These are phyloP conservation scores for Macaria liturata DNA, from an alignment of 2,888 invertebrate species.

Conservation along the genomic window DNA sequence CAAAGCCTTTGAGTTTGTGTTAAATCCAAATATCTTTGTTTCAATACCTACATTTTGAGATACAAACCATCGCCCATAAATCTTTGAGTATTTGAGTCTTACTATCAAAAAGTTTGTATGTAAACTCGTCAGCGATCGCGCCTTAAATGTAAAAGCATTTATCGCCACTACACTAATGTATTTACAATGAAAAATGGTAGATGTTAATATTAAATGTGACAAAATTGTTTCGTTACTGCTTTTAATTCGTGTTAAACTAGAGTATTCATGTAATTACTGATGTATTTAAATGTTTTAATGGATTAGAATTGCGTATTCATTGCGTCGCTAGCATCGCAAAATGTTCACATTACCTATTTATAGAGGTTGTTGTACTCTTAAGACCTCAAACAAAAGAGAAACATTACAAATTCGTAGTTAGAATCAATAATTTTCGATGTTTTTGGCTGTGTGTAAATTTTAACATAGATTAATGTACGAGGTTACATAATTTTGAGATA, in stretches of 20 bases:
- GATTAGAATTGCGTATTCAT: slow-evolving; percentile 48
- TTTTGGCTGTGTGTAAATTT: slow-evolving; percentile 82
- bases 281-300: slow-evolving; percentile 44
- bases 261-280: slow-evolving; percentile 51
- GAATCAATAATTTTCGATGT: slow-evolving; percentile 77
- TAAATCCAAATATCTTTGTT: too few relatives aligned
- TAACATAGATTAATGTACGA: slow-evolving; percentile 65
- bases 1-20: too few relatives aligned
- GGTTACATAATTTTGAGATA: slow-evolving; percentile 77
- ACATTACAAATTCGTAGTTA: slow-evolving; percentile 62
- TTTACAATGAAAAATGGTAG: slow-evolving; percentile 80
- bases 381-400: slow-evolving; percentile 58
- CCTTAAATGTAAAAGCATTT: slow-evolving; percentile 39
- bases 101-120: too few relatives aligned
- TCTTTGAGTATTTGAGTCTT: too few relatives aligned
- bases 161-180: slow-evolving; percentile 63
- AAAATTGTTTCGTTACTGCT: slow-evolving; percentile 59
- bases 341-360: slow-evolving; percentile 81
- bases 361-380: slow-evolving; percentile 62
- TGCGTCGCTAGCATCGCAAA: slow-evolving; percentile 81
- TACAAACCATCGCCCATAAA: too few relatives aligned
- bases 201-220: slow-evolving; percentile 47
- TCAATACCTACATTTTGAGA: too few relatives aligned
- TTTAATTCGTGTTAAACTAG: slow-evolving; percentile 56
- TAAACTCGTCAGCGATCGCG: too few relatives aligned